phyloP scores from a whole-genome alignment of 2,797 vertebrate genomes.

The Oceanodroma leucorhoa region DNA sequence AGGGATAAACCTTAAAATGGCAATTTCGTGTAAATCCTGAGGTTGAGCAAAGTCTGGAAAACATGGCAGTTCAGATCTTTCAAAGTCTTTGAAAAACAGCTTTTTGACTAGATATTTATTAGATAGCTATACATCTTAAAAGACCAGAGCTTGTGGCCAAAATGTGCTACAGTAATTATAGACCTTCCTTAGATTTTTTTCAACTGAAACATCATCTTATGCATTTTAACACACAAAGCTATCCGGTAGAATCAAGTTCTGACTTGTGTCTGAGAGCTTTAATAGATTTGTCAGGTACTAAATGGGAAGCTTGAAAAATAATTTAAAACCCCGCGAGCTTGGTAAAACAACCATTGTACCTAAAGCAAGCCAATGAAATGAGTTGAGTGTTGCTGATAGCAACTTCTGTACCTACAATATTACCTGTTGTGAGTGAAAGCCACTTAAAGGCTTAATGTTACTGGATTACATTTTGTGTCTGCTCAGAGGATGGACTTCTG shows the following conservation, averaged over 20 bases:
- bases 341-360: neutral
- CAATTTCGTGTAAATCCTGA: neutral
- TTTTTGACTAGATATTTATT: neutral
- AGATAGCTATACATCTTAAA: neutral
- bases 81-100: neutral
- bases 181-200: neutral
- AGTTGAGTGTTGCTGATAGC: neutral
- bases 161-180: neutral
- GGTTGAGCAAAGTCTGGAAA: neutral
- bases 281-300: neutral
- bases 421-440: slow-evolving; percentile 24
- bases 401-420: neutral
- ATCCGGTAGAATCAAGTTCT: neutral
- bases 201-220: neutral
- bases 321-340: rapidly evolving
- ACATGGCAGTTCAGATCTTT: neutral
- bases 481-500: neutral
- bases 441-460: slow-evolving; percentile 5
- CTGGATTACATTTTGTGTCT: slow-evolving; percentile 13
- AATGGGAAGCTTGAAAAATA: neutral
- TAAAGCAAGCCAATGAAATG: neutral
- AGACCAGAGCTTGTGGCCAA: neutral
- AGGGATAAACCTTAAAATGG: neutral
- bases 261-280: neutral
- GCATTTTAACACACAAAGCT: neutral